phyloP scores from a whole-genome alignment of 2,113 vertebrate species.

The Brevimyrus niger region DNA sequence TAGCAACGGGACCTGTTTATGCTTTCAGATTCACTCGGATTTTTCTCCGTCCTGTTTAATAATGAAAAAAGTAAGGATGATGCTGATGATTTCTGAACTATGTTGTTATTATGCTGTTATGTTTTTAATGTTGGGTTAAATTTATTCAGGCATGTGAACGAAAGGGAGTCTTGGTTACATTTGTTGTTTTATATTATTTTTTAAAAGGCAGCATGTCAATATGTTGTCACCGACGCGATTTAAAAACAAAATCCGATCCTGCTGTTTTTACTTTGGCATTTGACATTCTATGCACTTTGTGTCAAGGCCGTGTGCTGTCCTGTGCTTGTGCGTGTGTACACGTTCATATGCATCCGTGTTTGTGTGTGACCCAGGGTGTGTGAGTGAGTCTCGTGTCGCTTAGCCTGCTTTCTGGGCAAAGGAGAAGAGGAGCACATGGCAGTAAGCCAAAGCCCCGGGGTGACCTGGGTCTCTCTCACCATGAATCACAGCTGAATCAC shows the following conservation, averaged over 20 bases:
- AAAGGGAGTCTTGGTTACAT: not conserved
- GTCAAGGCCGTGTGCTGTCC: not conserved
- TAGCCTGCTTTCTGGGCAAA: not conserved
- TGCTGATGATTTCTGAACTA: not conserved
- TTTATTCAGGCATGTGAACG: not conserved
- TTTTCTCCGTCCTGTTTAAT: not conserved
- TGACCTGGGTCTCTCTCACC: not conserved
- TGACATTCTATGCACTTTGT: not conserved
- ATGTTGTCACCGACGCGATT: not conserved
- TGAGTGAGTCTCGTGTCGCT: not conserved
- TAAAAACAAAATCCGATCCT: not conserved
- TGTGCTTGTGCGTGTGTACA: not conserved
- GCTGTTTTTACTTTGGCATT: not conserved
- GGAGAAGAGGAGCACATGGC: not conserved
- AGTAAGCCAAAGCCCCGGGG: not conserved
- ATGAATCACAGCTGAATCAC: slow-evolving; percentile 23
- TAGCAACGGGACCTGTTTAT: not conserved
- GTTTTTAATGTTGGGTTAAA: not conserved
- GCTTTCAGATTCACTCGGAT: not conserved
- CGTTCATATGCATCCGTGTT: not conserved
- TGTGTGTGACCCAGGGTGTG: not conserved
- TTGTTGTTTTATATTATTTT: not conserved
- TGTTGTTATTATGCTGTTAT: not conserved
- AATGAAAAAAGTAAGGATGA: too few relatives aligned
- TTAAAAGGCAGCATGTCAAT: not conserved